Evolutionary conservation across 2,888 invertebrate genomes (phyloP), one percentile per base, ranked within the genome.

Genomic region (Agrochola lychnidis): DNA sequence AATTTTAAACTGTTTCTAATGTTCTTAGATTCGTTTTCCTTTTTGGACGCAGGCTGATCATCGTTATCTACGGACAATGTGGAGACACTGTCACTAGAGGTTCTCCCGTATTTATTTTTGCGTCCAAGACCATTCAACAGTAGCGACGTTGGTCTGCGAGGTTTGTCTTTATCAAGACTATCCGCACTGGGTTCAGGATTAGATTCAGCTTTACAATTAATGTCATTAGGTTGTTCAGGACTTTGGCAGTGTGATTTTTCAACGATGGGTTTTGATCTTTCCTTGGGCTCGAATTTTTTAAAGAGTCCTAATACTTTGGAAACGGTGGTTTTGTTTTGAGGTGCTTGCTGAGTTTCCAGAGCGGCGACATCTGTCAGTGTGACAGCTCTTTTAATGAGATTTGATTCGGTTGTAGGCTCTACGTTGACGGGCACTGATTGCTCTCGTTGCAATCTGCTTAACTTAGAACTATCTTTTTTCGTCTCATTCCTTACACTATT

Each of bases 291-390:
- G 92, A 97, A 97, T 93, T 98, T 98, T 86, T 98, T 98, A 87
- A 98, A 98, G 5, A 98, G 94, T 0, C 98, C 98, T 76, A 98
- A 94, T 64, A 98, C 98, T 91, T 97, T 98, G 0, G 98, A 98
- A 5, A 98, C 98, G 19, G 98, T 97, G 61, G 97, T 98, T 89
- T 97, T 97, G 66, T 97, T 97, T 66, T 97, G 97, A 40, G 93
- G 94, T 48, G 94, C 85, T 77, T 83, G 95, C 56, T 92, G 93
- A 74, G 87, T 94, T 68, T 94, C 94, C 77, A 97, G 89, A 76
- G 95, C 96, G 10, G 97, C 97, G 75, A 98, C 97, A 88, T 98
- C 98, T 84, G 98, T 98, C 36, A 98, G 97, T 57, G 98, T 98
- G 42, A 98, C 98, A 6, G 98, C 98, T 83, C 98, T 95, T 93